phyloP scores from a whole-genome alignment of 2,797 vertebrate genomes.

The Liasis olivaceus region DNA sequence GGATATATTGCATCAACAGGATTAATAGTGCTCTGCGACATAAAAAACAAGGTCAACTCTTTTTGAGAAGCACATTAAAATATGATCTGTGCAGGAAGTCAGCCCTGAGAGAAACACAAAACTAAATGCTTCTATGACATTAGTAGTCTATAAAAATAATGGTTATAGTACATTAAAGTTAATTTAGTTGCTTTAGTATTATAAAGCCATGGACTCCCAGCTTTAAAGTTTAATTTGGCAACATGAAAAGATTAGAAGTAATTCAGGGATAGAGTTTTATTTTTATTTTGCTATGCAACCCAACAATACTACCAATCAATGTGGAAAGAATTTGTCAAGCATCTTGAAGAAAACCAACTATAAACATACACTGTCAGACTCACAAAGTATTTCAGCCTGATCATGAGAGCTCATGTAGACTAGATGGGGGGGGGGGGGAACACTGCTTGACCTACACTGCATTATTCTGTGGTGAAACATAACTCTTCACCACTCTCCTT shows the following conservation, averaged over 20 bases:
- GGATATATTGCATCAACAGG: conserved; percentile 97
- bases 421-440: neutral
- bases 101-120: conserved; percentile 58
- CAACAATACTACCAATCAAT: neutral
- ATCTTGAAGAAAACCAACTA: neutral
- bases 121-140: conserved; percentile 39
- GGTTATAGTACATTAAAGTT: neutral
- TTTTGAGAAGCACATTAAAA: conserved; percentile 25
- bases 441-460: neutral
- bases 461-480: neutral
- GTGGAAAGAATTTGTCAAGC: neutral
- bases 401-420: neutral
- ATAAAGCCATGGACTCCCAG: conserved; percentile 3
- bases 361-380: neutral
- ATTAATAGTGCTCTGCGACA: conserved; percentile 95
- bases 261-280: neutral
- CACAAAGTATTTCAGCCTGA: neutral
- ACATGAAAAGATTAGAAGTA: neutral
- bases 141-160: neutral
- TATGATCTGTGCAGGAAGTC: conserved; percentile 44
- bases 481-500: neutral
- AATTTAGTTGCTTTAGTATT: neutral
- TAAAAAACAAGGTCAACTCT: conserved; percentile 51
- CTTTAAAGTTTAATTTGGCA: conserved; percentile 19
- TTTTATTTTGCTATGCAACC: neutral